phyloP scores from a whole-genome alignment of 1,140 invertebrate species.

The Eriosoma lanigerum region DNA sequence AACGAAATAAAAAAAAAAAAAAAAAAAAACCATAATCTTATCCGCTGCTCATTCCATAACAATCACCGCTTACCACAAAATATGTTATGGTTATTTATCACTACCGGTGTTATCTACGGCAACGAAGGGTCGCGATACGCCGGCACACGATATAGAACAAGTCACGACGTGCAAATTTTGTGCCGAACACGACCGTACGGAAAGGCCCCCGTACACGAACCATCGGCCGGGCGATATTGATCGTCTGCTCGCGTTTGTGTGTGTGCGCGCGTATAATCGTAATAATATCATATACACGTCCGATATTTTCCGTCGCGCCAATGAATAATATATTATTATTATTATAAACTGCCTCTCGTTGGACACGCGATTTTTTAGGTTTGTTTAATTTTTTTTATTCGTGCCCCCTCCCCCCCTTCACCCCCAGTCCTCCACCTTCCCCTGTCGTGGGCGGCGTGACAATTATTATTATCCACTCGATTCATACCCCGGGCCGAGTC shows the following conservation, averaged over 20 bases:
- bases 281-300: no score
- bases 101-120: no score
- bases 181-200: neutral
- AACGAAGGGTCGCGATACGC: no score
- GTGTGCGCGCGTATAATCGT: conserved; percentile 21
- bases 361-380: neutral
- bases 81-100: no score
- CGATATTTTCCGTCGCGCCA: neutral
- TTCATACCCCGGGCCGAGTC: no score
- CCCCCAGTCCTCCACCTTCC: no score
- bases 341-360: neutral
- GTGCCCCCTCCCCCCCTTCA: neutral
- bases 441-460: no score
- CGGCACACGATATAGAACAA: neutral
- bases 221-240: conserved; percentile 29
- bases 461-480: no score
- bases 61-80: no score
- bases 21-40: no score
- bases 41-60: no score
- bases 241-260: neutral
- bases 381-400: neutral
- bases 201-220: neutral
- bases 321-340: neutral
- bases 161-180: neutral
- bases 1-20: no score